phyloP scores from a whole-genome alignment of 2,113 vertebrate species.

The Edolisoma coerulescens region DNA sequence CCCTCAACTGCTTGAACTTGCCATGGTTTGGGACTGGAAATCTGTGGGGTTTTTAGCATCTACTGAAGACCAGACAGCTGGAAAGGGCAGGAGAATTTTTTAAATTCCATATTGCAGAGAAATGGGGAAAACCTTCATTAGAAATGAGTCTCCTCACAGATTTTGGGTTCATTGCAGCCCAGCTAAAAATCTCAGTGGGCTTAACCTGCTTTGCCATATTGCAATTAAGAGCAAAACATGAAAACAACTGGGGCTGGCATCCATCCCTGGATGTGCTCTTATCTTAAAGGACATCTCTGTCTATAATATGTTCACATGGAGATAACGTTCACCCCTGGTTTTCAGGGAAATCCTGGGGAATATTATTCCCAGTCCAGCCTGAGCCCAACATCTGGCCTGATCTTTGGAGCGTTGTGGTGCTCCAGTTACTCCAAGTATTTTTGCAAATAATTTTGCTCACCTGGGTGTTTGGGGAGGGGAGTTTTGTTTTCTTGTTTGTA shows the following conservation, averaged over 20 bases:
- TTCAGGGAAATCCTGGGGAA: background rate
- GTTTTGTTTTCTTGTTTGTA: background rate
- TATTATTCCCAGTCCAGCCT: background rate
- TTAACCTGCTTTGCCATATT: background rate
- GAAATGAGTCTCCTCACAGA: background rate
- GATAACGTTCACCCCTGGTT: rapidly evolving
- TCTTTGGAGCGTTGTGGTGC: background rate
- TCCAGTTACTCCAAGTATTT: rapidly evolving
- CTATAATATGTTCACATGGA: rapidly evolving
- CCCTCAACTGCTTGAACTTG: background rate
- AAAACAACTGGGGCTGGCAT: background rate
- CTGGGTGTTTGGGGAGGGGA: background rate
- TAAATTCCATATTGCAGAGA: background rate
- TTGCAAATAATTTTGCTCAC: background rate
- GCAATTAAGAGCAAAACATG: background rate
- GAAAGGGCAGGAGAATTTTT: background rate
- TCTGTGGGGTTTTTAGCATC: background rate
- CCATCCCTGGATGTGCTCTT: background rate
- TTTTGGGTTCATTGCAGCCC: background rate
- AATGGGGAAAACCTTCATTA: background rate
- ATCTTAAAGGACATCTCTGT: background rate
- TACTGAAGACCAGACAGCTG: background rate
- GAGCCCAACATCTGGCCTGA: background rate
- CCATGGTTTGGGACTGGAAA: background rate
- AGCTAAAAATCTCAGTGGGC: background rate